Evolutionary conservation across 2,113 vertebrate genomes (phyloP).

Genomic region (Egretta garzetta): DNA sequence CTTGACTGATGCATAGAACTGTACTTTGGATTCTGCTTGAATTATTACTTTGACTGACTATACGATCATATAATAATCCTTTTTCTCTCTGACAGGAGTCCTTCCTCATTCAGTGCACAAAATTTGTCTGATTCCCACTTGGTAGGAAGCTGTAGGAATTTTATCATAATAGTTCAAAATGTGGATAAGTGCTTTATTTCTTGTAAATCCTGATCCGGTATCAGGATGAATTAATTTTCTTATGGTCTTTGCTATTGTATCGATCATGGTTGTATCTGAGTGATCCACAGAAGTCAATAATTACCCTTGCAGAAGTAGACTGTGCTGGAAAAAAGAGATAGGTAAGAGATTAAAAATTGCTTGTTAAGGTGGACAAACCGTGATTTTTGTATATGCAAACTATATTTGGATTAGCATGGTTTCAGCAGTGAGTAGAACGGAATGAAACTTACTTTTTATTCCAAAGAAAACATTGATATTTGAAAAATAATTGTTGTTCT

Average conservation of each 20-base stretch:
- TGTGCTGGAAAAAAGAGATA: not conserved
- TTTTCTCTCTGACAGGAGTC: not conserved
- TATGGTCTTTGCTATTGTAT: not conserved
- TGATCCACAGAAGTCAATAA: not conserved
- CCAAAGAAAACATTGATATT: not conserved
- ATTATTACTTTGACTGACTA: not conserved
- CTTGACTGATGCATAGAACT: not conserved
- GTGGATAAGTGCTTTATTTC: not conserved
- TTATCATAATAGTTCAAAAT: not conserved
- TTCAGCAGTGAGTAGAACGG: not conserved
- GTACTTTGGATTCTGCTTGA: not conserved
- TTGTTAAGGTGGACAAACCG: accelerated
- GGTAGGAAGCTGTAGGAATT: not conserved
- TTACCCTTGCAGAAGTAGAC: not conserved
- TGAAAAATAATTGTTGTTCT: not conserved
- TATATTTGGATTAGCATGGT: not conserved
- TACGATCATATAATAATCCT: not conserved
- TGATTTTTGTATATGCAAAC: not conserved
- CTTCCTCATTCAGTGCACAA: not conserved
- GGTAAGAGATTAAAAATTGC: not conserved
- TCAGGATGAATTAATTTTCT: not conserved
- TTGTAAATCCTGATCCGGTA: not conserved
- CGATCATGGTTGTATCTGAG: not conserved
- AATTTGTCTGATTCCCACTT: not conserved
- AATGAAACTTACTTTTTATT: not conserved